phyloP scores from a whole-genome alignment of 2,888 invertebrate species.

The Odontomyia ornata region DNA sequence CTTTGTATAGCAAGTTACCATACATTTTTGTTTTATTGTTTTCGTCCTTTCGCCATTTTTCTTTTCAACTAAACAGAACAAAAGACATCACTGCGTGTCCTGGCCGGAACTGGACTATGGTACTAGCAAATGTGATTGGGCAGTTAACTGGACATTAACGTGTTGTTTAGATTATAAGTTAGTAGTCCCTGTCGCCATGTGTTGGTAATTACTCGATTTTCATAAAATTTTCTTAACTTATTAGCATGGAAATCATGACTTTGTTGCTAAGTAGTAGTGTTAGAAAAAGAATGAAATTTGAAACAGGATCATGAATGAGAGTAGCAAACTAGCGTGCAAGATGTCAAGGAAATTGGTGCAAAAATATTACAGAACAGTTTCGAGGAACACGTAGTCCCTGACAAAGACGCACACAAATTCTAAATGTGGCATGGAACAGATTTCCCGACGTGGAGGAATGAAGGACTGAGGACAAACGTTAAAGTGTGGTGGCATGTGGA shows the following conservation, averaged over 20 bases:
- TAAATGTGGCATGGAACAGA: not conserved
- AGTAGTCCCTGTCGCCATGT: slow-evolving; percentile 28
- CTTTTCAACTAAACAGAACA: not conserved
- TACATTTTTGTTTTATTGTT: slow-evolving; percentile 23
- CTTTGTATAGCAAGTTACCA: not conserved
- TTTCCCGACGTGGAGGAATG: not conserved
- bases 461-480: not conserved
- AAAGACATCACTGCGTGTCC: not conserved
- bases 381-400: slow-evolving; percentile 15
- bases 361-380: slow-evolving; percentile 23
- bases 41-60: slow-evolving; percentile 7
- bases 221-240: slow-evolving; percentile 27
- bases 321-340: not conserved
- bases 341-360: slow-evolving; percentile 16
- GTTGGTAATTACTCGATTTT: slow-evolving; percentile 41
- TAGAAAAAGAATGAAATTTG: slow-evolving; percentile 13
- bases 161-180: slow-evolving; percentile 48
- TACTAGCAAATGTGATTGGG: not conserved
- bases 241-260: not conserved
- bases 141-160: slow-evolving; percentile 49
- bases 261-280: not conserved
- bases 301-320: not conserved
- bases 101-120: not conserved
- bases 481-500: not conserved
- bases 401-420: not conserved